These are phyloP conservation scores for Eurytoma adleriae DNA, from an alignment of 2,888 invertebrate genomes.

Conservation along the genomic window DNA sequence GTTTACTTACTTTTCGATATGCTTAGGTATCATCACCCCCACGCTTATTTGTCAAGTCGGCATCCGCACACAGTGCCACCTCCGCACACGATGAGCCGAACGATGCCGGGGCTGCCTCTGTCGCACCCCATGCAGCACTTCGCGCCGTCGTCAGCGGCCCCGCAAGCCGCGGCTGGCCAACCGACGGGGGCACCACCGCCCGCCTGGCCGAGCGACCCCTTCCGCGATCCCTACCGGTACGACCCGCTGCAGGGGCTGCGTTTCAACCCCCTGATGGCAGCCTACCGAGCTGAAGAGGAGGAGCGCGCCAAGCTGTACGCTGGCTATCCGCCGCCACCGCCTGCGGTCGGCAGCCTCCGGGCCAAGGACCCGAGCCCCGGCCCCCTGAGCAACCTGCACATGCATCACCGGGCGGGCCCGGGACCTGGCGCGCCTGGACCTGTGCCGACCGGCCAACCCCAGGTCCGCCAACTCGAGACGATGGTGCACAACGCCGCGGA, in stretches of 20 bases:
- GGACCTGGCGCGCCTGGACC: constrained; percentile 74
- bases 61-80: constrained; percentile 76
- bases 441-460: constrained; percentile 51
- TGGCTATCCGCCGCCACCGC: constrained; percentile 71
- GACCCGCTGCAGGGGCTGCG: constrained; percentile 83
- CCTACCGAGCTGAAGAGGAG: constrained; percentile 84
- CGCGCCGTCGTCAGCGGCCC: constrained; percentile 75
- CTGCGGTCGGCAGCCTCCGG: constrained; percentile 75
- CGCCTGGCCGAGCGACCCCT: constrained; percentile 81
- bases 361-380: constrained; percentile 78
- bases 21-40: constrained; percentile 77
- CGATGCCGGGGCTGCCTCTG: constrained; percentile 77
- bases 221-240: constrained; percentile 82
- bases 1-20: not conserved
- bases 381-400: constrained; percentile 77
- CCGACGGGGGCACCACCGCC: constrained; percentile 72
- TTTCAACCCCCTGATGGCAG: constrained; percentile 87
- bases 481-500: constrained; percentile 70
- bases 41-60: constrained; percentile 71
- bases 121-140: constrained; percentile 78
- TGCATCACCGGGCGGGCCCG: constrained; percentile 78
- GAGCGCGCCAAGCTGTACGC: constrained; percentile 80
- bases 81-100: constrained; percentile 78
- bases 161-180: constrained; percentile 68
- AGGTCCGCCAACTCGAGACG: constrained; percentile 67